Evolutionary conservation across 1,140 invertebrate species (phyloP).

Genomic region (Mamestra configurata): DNA sequence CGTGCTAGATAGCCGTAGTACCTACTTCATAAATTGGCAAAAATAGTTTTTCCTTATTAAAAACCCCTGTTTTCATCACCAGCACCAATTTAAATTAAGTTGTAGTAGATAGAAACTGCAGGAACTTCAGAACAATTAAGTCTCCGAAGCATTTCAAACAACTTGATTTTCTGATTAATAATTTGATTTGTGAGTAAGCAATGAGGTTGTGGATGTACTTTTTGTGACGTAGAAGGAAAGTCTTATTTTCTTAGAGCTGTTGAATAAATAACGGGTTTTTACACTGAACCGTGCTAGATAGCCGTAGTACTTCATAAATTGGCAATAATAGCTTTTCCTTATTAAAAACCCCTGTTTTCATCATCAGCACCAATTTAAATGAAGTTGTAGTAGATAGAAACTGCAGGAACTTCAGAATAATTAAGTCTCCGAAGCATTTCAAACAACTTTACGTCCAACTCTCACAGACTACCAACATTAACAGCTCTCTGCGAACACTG

Average conservation of each 20-base stretch:
- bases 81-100: not conserved
- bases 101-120: not conserved
- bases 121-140: not conserved
- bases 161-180: too few species aligned
- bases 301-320: too few species aligned
- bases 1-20: too few species aligned
- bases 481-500: constrained; percentile 2
- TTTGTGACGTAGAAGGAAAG: not conserved
- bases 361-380: too few species aligned
- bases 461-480: constrained; percentile 13
- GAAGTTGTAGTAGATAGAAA: not conserved
- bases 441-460: constrained; percentile 25
- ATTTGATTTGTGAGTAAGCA: constrained; percentile 20
- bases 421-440: not conserved
- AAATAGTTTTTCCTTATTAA: too few species aligned
- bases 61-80: too few species aligned
- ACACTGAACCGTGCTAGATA: too few species aligned
- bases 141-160: not conserved
- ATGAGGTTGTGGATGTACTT: not conserved
- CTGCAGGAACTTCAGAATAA: not conserved
- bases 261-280: too few species aligned
- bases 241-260: not conserved
- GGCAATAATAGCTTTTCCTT: too few species aligned
- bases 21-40: too few species aligned
- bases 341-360: too few species aligned